Base-by-base conservation (phyloP, 2,888 invertebrate species). In the Rotaria macrura region DNA sequence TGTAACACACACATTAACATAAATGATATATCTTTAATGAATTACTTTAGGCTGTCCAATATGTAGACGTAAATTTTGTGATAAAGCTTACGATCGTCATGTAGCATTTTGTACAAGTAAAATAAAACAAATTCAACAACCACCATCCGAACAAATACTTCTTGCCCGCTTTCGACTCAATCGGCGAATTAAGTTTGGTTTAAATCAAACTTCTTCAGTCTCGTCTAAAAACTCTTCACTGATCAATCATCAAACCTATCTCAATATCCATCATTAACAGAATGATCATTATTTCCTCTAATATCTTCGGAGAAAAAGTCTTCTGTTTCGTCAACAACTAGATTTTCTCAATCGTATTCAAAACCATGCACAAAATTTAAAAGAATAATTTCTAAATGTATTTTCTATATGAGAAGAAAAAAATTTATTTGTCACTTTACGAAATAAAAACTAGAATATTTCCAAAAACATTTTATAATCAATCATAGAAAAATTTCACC, bases 401-500 rank as follows among this genome's bases (percentile, higher is more conserved):
- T 29, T 17, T 29, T n/a, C 29, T 4, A 9, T 34, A 40, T 4
- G 25, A 23, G 25, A 79, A 5, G 3, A 23, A 74, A 79, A 38
- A 43, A 20, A 25, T 43, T 40, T 79, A 7, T 79, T 25, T 43
- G 43, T 79, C 74, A 40, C 7, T 57, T 57, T 10, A 57, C 29
- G 65, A 5, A 17, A 65, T 65, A 34, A 12, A 43, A 43, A 25
- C 9, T 40, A 65, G 5, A 55, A 23, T 23, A n/a, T 23, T 7
- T n/a, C 6, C 4, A 10, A 43, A 40, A 9, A 25, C 20, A 40
- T 10, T 43, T n/a, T 34, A 29, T 79, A 43, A 65, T 40, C 25
- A 43, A n/a, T 79, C 79, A 79, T 79, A 79, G 9, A 79, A 40
- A 43, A 79, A 79, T 40, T 10, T 79, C 25, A 79, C 79, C 79